phyloP scores from a whole-genome alignment of 2,113 vertebrate genomes.

The Thunnus thynnus region DNA sequence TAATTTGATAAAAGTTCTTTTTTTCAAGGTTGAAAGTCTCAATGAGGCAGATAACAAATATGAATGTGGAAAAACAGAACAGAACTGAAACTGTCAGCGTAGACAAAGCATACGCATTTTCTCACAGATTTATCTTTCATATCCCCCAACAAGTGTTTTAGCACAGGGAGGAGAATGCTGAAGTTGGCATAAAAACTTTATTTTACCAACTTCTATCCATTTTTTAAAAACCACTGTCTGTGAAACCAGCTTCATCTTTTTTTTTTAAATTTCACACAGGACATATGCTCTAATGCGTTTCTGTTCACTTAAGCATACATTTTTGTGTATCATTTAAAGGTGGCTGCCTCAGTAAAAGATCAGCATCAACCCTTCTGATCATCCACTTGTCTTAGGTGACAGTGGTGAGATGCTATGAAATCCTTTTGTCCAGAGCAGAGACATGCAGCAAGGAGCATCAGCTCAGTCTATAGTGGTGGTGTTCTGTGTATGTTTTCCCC shows the following conservation, averaged over 20 bases:
- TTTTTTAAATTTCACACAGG: neutral
- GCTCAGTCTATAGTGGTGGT: no score
- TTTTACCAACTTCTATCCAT: no score
- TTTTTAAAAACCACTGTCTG: no score
- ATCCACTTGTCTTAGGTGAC: no score
- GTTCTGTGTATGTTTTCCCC: no score
- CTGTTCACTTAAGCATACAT: no score
- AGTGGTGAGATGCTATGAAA: no score
- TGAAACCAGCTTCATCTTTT: neutral
- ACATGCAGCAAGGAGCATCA: no score
- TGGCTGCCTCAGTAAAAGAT: no score
- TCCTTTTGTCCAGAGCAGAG: no score
- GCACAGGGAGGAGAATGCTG: neutral
- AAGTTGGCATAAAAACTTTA: neutral
- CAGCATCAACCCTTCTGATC: no score
- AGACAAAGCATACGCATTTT: neutral
- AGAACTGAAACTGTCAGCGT: slow-evolving; percentile 43
- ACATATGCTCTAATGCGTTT: no score
- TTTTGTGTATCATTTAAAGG: neutral
- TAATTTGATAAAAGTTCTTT: neutral
- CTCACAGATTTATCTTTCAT: slow-evolving; percentile 21
- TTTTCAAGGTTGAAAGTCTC: neutral
- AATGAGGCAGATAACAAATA: neutral
- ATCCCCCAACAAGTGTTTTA: slow-evolving; percentile 12
- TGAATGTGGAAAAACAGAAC: neutral